Evolutionary conservation across 2,888 invertebrate genomes (phyloP), one percentile per base, ranked within the genome.

Genomic region (Brenthis hecate): DNA sequence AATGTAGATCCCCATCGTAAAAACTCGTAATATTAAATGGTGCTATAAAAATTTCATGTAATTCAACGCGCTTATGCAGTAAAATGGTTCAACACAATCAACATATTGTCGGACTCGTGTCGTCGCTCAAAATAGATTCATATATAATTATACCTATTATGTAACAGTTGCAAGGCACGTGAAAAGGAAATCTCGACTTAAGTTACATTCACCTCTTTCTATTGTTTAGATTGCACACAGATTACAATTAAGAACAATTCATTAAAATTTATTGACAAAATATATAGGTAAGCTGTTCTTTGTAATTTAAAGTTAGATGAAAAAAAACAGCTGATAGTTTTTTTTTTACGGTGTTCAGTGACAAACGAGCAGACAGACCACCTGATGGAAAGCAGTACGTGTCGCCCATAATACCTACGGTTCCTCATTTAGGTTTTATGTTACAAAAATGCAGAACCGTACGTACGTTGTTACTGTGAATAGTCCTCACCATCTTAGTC

Each of bases 191-290:
- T 62, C 65, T 67, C 28, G 13, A 51, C 58, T 47, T 54, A 63
- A 65, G 65, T 68, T 60, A 55, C 70, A 50, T 68, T 70, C 65
- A 72, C 65, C 68, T 65, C 65, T 63, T 65, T 36, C 62, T 36
- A 62, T 54, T 53, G 53, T 32, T 32, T 36, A 36, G 16, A 53
- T 13, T 6, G 14, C 0, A 53, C 16, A 62, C 62, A 43, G 19
- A 50, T 60, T 60, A 50, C 19, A 13, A 6, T 16, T 50, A 23
- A 50, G 28, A 57, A 43, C 16, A 2, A 1, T 14, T 14, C 32
- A 55, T 55, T 23, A 13, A 11, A 4, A 14, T 6, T 14, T 32
- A 3, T 32, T n/a, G 19, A n/a, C 14, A 13, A 32, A n/a, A 56
- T 8, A 3, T 32, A 8, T 32, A 13, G 16, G 53, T 19, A n/a